Evolutionary conservation across 2,797 vertebrate genomes (phyloP).

Genomic region (Pseudomugil tenellus): DNA sequence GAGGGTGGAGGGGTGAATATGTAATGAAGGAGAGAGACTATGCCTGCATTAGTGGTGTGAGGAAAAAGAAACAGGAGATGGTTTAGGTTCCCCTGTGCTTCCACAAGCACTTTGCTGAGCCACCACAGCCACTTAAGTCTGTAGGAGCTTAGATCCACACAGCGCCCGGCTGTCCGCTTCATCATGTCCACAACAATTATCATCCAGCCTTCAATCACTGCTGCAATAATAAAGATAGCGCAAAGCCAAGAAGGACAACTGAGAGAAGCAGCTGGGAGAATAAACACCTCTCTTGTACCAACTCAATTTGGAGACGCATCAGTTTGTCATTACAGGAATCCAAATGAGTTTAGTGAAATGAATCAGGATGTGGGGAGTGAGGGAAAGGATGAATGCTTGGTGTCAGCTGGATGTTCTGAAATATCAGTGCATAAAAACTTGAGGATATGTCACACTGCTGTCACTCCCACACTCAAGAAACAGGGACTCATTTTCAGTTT

Average conservation of each 20-base stretch:
- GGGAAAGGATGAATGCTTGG: constrained; percentile 28
- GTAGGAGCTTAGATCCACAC: constrained; percentile 47
- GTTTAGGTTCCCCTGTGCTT: constrained; percentile 53
- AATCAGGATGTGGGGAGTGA: constrained; percentile 26
- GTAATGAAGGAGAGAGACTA: constrained; percentile 48
- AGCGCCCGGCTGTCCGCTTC: constrained; percentile 42
- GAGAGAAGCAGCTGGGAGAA: constrained; percentile 1
- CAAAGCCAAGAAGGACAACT: constrained; percentile 5
- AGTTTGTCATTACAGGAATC: constrained; percentile 4
- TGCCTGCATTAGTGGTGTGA: constrained; percentile 29
- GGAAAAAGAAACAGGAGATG: constrained; percentile 54
- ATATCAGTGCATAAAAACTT: constrained; percentile 44
- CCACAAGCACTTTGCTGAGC: constrained; percentile 69
- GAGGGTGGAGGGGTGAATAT: constrained; percentile 29
- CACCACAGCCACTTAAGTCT: constrained; percentile 71
- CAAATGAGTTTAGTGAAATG: constrained; percentile 4
- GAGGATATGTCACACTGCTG: constrained; percentile 37
- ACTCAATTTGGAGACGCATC: constrained; percentile 25
- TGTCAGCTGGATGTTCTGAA: constrained; percentile 39
- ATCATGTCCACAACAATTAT: constrained; percentile 68
- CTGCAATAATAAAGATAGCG: constrained; percentile 27
- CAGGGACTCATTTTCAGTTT: constrained; percentile 32
- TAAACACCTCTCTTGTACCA: constrained; percentile 3
- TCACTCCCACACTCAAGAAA: constrained; percentile 54
- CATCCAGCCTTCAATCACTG: constrained; percentile 34